phyloP scores from a whole-genome alignment of 2,888 invertebrate species.

The Oscheius sp. region DNA sequence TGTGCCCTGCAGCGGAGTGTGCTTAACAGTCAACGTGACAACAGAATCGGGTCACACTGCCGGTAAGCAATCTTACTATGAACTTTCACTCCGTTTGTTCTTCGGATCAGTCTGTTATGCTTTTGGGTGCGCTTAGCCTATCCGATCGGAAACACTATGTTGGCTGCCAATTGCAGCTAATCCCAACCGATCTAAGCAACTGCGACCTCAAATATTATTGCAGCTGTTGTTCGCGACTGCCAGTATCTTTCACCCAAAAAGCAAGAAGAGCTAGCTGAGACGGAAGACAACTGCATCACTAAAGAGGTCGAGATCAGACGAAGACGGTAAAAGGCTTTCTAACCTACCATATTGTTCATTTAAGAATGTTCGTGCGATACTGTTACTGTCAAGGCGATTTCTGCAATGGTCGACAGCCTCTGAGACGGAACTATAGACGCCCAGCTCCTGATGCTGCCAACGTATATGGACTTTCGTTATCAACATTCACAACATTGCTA shows the following conservation, averaged over 20 bases:
- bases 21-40: conserved; percentile 33
- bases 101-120: conserved; percentile 12
- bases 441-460: conserved; percentile 7
- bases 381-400: conserved; percentile 37
- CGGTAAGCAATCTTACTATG: conserved; percentile 15
- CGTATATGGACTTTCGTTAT: background rate
- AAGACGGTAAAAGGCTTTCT: background rate
- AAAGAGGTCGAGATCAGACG: conserved; percentile 15
- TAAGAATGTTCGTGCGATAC: conserved; percentile 20
- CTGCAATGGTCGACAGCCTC: conserved; percentile 30
- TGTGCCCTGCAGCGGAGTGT: conserved; percentile 27
- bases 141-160: conserved; percentile 13
- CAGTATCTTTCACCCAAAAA: conserved; percentile 23
- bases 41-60: background rate
- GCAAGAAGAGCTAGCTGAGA: conserved; percentile 14
- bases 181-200: conserved; percentile 20
- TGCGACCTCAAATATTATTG: conserved; percentile 16
- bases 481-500: background rate
- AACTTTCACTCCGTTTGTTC: background rate
- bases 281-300: conserved; percentile 28
- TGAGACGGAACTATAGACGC: conserved; percentile 16
- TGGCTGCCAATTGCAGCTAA: conserved; percentile 24
- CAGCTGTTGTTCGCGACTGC: conserved; percentile 32
- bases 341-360: background rate
- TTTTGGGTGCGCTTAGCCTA: conserved; percentile 19